phyloP scores from a whole-genome alignment of 2,797 vertebrate genomes.

The Danio kyathit region DNA sequence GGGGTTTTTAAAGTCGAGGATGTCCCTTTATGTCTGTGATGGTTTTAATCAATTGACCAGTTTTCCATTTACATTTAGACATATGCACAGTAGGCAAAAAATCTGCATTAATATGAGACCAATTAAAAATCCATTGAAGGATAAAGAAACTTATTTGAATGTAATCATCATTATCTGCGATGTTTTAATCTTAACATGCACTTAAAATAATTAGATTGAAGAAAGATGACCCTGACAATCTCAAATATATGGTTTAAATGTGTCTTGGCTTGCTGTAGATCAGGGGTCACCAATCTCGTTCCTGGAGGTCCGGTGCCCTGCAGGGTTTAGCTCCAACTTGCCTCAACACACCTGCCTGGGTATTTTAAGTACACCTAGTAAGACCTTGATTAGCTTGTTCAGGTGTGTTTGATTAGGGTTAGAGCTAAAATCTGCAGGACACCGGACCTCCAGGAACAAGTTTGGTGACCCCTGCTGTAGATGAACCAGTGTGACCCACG shows the following conservation, averaged over 20 bases:
- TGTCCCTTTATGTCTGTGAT: too few relatives aligned
- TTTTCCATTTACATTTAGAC: background rate
- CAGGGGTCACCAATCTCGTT: too few relatives aligned
- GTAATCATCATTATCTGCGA: background rate
- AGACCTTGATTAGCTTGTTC: too few relatives aligned
- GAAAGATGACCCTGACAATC: constrained; percentile 65
- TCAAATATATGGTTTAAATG: constrained; percentile 56
- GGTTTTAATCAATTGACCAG: background rate
- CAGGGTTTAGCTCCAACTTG: too few relatives aligned
- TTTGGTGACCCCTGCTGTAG: too few relatives aligned
- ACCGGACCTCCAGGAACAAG: too few relatives aligned
- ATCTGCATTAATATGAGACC: background rate
- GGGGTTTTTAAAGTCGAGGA: background rate
- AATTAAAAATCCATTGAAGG: background rate
- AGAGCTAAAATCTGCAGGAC: too few relatives aligned
- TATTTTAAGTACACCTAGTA: too few relatives aligned
- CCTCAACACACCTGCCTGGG: too few relatives aligned
- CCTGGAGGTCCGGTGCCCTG: too few relatives aligned
- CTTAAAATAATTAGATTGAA: background rate
- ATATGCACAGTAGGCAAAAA: background rate
- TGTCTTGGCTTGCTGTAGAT: constrained; percentile 61
- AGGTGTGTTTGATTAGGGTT: too few relatives aligned
- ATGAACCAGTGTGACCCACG: constrained; percentile 34
- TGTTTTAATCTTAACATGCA: background rate
- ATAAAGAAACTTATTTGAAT: background rate